Evolutionary conservation across 2,888 invertebrate genomes (phyloP).

Genomic region (Exocentrus adspersus): DNA sequence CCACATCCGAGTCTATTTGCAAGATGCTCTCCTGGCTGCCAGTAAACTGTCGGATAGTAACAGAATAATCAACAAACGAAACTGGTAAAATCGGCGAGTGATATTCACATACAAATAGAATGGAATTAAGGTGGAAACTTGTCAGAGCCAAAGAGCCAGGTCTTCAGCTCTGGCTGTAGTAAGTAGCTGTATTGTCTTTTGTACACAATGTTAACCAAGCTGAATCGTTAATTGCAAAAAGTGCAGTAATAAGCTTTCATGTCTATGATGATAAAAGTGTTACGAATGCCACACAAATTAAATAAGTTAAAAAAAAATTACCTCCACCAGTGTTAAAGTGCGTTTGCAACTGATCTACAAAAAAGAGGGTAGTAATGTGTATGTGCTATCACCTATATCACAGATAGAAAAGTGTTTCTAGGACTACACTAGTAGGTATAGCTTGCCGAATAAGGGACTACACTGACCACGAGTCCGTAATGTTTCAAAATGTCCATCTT

Average conservation of each 20-base stretch:
- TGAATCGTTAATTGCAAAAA: too few relatives aligned
- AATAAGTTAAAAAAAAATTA: constrained; percentile 10
- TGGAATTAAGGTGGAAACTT: too few relatives aligned
- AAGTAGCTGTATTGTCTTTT: too few relatives aligned
- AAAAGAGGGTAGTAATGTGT: constrained; percentile 43
- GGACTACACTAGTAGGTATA: constrained; percentile 48
- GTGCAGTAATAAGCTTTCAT: too few relatives aligned
- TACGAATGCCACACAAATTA: not conserved
- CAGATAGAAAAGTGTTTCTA: constrained; percentile 45
- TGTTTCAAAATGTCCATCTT: constrained; percentile 94
- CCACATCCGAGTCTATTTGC: constrained; percentile 75
- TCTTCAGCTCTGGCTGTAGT: too few relatives aligned
- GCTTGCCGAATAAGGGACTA: constrained; percentile 55
- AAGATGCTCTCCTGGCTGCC: constrained; percentile 88
- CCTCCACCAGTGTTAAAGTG: constrained; percentile 53
- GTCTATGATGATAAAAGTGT: too few relatives aligned
- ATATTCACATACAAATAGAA: too few relatives aligned
- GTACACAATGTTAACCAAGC: too few relatives aligned
- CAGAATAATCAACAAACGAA: too few relatives aligned
- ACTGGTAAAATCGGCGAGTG: too few relatives aligned
- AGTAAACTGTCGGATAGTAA: constrained; percentile 71
- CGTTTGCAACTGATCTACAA: constrained; percentile 42
- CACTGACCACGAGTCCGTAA: constrained; percentile 86
- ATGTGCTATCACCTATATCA: constrained; percentile 49
- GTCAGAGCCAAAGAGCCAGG: too few relatives aligned